Percentiles rank a stretch among this genome's conserved stretches.
These are phyloP conservation scores for Volucella inanis DNA, from an alignment of 2,888 invertebrate genomes.

Conservation along the genomic window DNA sequence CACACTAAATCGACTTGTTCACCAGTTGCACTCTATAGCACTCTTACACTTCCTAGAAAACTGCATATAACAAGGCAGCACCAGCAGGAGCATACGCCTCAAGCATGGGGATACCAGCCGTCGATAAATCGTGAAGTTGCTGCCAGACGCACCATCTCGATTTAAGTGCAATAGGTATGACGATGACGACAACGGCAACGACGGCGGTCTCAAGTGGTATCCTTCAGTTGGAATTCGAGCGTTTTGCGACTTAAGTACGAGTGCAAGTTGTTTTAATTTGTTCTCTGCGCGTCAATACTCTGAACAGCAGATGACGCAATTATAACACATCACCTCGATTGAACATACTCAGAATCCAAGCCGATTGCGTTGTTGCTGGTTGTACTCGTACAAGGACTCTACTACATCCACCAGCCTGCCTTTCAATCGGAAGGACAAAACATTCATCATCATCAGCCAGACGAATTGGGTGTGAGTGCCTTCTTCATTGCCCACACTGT, in stretches of 20 bases:
- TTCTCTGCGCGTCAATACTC: slow-evolving; percentile 43
- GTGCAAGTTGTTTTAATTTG: slow-evolving; percentile 69
- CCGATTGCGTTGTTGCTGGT: slow-evolving; percentile 17
- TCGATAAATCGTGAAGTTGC: slow-evolving; percentile 55
- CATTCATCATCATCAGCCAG: slow-evolving; percentile 58
- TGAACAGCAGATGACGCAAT: slow-evolving; percentile 70
- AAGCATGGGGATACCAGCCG: slow-evolving; percentile 40
- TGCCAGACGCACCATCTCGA: slow-evolving; percentile 23
- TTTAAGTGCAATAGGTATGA: slow-evolving; percentile 11
- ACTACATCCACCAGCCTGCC: not conserved
- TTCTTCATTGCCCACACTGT: slow-evolving; percentile 13
- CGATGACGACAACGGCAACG: not conserved
- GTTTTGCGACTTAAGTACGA: slow-evolving; percentile 63
- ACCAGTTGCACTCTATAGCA: slow-evolving; percentile 60
- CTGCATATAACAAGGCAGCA: slow-evolving; percentile 14
- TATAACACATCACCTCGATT: slow-evolving; percentile 72
- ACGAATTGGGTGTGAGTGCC: slow-evolving; percentile 22
- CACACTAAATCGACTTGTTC: slow-evolving; percentile 13
- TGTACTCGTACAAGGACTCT: not conserved
- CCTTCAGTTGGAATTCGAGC: slow-evolving; percentile 64
- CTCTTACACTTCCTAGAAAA: slow-evolving; percentile 9
- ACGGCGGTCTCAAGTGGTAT: slow-evolving; percentile 67
- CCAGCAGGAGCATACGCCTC: slow-evolving; percentile 7
- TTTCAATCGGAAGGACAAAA: slow-evolving; percentile 25
- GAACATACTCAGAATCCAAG: slow-evolving; percentile 35